Evolutionary conservation across 2,113 vertebrate genomes (phyloP), one percentile per base, ranked within the genome.

Genomic region (Tympanuchus pallidicinctus): DNA sequence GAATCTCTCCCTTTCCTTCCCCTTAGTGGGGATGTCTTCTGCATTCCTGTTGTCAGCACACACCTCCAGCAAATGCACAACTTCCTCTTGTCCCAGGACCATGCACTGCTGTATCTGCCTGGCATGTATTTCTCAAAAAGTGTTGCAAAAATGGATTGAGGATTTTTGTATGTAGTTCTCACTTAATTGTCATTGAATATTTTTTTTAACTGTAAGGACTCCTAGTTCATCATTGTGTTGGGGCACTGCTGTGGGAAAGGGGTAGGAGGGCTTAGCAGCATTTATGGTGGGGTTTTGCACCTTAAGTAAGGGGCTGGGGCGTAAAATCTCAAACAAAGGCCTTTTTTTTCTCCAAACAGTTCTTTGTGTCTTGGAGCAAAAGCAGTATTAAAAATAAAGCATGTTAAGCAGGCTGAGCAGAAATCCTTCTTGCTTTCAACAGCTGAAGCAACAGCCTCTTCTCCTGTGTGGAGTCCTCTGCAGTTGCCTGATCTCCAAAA

Each of bases 311-410:
- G 59, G 94, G 77, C 77, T 73, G 70, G 86, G 83, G 77, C 5
- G 6, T 96, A 82, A 94, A 89, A 90, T 93, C 81, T 75, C 42
- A 15, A 89, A 96, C 94, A 94, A 96, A 95, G 94, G 15, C 77
- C 0, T 73, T 95, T 89, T 90, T 96, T 94, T 50, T 10, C 89
- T 96, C 65, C 63, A 84, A 63, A 59, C 78, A 86, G 54, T 80
- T 88, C 77, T 34, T 52, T 3, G 24, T 28, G 69, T 86, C 27
- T 92, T 36, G 36, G 27, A 84, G 80, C 48, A 88, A 92, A 86
- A 95, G 74, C 80, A 45, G 83, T 59, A 89, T 94, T 93, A 92
- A 76, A 93, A 92, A 50, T 82, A 59, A 94, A 95, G 81, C 81
- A n/a, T 0, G 1, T 66, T 89, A 92, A 92, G 90, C 73, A 93